phyloP scores from a whole-genome alignment of 2,888 invertebrate species.

The Eulithis prunata region DNA sequence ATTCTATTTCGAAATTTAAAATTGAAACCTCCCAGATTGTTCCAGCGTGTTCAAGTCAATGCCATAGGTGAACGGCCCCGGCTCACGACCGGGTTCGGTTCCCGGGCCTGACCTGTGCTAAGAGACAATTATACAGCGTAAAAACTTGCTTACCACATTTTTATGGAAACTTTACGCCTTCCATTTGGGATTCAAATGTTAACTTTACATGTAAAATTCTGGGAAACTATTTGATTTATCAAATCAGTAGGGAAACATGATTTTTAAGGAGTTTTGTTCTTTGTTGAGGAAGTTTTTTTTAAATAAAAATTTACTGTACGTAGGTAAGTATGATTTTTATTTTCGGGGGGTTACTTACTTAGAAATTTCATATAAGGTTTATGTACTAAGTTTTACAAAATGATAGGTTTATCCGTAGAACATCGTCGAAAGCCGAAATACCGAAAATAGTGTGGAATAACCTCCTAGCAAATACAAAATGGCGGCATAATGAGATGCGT shows the following conservation, averaged over 20 bases:
- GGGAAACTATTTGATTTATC: constrained; percentile 10
- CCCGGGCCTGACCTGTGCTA: constrained; percentile 45
- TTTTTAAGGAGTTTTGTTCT: constrained; percentile 1
- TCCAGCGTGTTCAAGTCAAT: constrained; percentile 35
- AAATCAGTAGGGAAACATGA: constrained; percentile 2
- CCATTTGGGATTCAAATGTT: constrained; percentile 20
- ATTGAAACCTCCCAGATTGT: constrained; percentile 9
- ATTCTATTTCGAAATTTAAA: background rate
- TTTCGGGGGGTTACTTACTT: no score
- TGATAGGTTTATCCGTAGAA: no score
- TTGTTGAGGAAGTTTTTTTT: constrained; percentile 1
- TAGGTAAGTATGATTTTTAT: no score
- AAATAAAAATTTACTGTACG: no score
- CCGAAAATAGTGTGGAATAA: background rate
- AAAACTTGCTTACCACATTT: constrained; percentile 26
- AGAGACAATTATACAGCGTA: constrained; percentile 26
- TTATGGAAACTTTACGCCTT: constrained; percentile 17
- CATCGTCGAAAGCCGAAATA: no score
- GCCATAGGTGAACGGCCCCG: constrained; percentile 55
- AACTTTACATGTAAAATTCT: constrained; percentile 4
- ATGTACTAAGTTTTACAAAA: no score
- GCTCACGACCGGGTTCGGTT: constrained; percentile 51
- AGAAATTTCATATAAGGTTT: no score
- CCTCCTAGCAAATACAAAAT: background rate
- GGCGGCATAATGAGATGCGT: background rate